Evolutionary conservation across 1,140 invertebrate species (phyloP), one percentile per base, ranked within the genome.

Genomic region (Oscheius sp.): DNA sequence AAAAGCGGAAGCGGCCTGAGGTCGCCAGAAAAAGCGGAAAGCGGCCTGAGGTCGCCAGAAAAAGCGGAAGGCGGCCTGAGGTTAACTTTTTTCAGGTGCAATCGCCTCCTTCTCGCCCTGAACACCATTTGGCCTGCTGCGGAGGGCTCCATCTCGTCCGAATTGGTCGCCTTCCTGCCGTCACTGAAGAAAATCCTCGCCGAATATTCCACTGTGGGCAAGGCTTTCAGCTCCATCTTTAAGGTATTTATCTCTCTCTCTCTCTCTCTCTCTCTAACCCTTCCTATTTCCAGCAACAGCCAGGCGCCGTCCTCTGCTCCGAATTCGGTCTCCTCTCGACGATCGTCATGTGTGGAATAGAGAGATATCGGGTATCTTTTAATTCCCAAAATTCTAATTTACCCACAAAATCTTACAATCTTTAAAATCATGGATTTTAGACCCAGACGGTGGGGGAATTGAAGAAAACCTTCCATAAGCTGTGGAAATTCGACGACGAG

Each of bases 401-500:
- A n/a, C n/a, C n/a, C n/a, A n/a, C n/a, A n/a, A n/a, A n/a, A n/a
- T n/a, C n/a, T n/a, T n/a, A n/a, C n/a, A n/a, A n/a, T n/a, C n/a
- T n/a, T n/a, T n/a, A n/a, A n/a, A n/a, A n/a, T n/a, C n/a, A n/a
- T 23, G 7, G 28, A 55, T 10, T 42, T 42, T 26, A 55, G 49
- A 4, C 23, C 28, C 49, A 55, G 28, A 55, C 23, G 23, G 28
- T 23, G 15, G 15, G 28, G 23, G 67, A 68, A 7, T 38, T 58
- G 36, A 68, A 68, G 23, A 68, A 68, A 29, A 42, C 35, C 15
- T 23, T 68, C 1, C 35, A 58, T 3, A 59, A 42, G 34, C 55
- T 68, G n/a, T 68, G 67, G 67, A 35, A 46, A 38, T 58, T 68
- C 4, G 67, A 55, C 18, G 67, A 68, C 29, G 49, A 68, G 36